A percentile compares a stretch with the other conserved stretches of the same genome.
Evolutionary conservation across 2,113 vertebrate species (phyloP).

Genomic region (Oenanthe oenanthe): DNA sequence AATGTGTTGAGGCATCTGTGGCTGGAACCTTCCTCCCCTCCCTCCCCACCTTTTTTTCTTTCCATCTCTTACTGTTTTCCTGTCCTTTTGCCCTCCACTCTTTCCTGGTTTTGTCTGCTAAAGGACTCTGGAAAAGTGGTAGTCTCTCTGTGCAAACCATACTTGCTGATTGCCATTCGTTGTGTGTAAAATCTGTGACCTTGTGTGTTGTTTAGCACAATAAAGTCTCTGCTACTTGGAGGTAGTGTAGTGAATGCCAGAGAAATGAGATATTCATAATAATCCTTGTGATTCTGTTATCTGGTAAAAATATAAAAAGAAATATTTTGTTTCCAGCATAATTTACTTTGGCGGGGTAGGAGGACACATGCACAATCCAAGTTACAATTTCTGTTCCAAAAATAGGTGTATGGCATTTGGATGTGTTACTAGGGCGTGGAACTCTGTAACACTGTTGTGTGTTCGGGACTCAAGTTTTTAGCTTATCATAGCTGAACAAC

Average conservation of each 20-base stretch:
- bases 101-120: neutral
- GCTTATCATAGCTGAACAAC: neutral
- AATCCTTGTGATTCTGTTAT: neutral
- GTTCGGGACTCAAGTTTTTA: neutral
- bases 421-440: neutral
- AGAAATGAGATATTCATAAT: neutral
- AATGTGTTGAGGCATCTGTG: neutral
- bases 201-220: neutral
- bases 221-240: neutral
- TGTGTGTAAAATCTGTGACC: neutral
- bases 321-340: neutral
- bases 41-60: neutral
- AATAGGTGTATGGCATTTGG: neutral
- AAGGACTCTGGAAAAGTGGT: neutral
- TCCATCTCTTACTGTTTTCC: neutral
- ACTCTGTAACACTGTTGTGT: neutral
- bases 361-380: neutral
- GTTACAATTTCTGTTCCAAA: neutral
- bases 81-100: neutral
- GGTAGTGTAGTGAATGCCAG: neutral
- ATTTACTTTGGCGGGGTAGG: neutral
- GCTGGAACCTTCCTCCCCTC: neutral
- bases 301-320: neutral
- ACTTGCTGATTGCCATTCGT: neutral
- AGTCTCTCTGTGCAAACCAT: neutral